A percentile compares a stretch with the other conserved stretches of the same genome.
These are phyloP conservation scores for Cerastis leucographa DNA, from an alignment of 2,888 invertebrate genomes.

Conservation along the genomic window DNA sequence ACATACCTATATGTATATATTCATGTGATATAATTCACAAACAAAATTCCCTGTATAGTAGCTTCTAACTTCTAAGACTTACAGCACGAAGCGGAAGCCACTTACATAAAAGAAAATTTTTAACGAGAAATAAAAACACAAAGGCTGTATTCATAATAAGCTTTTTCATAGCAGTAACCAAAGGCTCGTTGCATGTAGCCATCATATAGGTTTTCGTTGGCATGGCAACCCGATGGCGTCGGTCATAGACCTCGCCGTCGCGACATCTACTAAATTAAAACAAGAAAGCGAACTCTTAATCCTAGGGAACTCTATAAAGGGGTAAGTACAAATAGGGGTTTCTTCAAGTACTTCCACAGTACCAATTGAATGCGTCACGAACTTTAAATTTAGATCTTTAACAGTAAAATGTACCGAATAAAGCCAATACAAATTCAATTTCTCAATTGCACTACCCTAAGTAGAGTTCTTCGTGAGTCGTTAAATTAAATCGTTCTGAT, in stretches of 20 bases:
- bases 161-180: constrained; percentile 77
- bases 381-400: background rate
- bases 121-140: constrained; percentile 77
- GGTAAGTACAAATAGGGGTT: constrained; percentile 60
- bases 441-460: constrained; percentile 21
- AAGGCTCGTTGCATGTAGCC: constrained; percentile 75
- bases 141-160: constrained; percentile 77
- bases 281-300: constrained; percentile 84
- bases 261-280: constrained; percentile 84
- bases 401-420: constrained; percentile 1
- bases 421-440: constrained; percentile 13
- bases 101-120: constrained; percentile 62
- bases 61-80: background rate
- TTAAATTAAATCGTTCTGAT: constrained; percentile 59
- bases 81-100: constrained; percentile 37
- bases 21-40: background rate
- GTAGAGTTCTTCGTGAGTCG: constrained; percentile 10
- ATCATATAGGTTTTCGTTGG: constrained; percentile 82
- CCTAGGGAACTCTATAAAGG: constrained; percentile 78
- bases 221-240: constrained; percentile 83
- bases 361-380: constrained; percentile 14
- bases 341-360: constrained; percentile 14
- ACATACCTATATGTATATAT: background rate
- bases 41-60: constrained; percentile 1
- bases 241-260: constrained; percentile 87